Percentiles rank a stretch among this genome's conserved stretches.
These are phyloP conservation scores for Drosophila leonis DNA, from an alignment of 2,888 invertebrate species.

Conservation along the genomic window DNA sequence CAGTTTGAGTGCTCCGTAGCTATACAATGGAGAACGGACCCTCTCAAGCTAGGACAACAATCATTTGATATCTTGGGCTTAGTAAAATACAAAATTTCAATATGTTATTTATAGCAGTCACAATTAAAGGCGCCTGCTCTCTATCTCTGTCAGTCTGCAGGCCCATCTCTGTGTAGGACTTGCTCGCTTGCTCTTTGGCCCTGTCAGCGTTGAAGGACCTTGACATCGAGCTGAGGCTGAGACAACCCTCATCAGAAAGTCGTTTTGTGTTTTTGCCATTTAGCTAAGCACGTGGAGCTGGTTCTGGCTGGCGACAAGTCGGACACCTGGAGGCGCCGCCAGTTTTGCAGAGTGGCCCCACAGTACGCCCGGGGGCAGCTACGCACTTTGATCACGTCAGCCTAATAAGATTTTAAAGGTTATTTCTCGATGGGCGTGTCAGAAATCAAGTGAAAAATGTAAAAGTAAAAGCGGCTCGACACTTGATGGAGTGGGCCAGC, in stretches of 20 bases:
- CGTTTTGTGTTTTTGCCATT: conserved; percentile 40
- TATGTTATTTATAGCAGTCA: conserved; percentile 1
- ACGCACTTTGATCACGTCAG: conserved; percentile 61
- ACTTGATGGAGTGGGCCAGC: conserved; percentile 12
- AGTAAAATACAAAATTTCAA: not conserved
- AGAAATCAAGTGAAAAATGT: conserved; percentile 59
- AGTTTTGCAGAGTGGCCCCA: conserved; percentile 1
- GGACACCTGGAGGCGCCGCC: conserved; percentile 44
- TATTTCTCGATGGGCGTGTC: conserved; percentile 35
- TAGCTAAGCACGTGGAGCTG: conserved; percentile 1
- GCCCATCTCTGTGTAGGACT: not conserved
- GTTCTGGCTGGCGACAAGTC: conserved; percentile 36
- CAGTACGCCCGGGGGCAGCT: conserved; percentile 26
- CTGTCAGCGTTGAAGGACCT: conserved; percentile 26
- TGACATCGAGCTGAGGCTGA: conserved; percentile 17
- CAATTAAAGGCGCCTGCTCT: not conserved
- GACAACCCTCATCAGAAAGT: conserved; percentile 57
- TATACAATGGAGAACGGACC: too few relatives aligned
- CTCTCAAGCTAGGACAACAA: not conserved
- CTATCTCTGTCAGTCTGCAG: not conserved
- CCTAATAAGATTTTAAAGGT: conserved; percentile 71
- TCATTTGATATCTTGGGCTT: not conserved
- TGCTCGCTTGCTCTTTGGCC: not conserved
- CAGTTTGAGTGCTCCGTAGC: not conserved
- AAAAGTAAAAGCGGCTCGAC: conserved; percentile 33